These are phyloP conservation scores for Pogonus chalceus DNA, from an alignment of 1,140 invertebrate genomes.

Conservation along the genomic window DNA sequence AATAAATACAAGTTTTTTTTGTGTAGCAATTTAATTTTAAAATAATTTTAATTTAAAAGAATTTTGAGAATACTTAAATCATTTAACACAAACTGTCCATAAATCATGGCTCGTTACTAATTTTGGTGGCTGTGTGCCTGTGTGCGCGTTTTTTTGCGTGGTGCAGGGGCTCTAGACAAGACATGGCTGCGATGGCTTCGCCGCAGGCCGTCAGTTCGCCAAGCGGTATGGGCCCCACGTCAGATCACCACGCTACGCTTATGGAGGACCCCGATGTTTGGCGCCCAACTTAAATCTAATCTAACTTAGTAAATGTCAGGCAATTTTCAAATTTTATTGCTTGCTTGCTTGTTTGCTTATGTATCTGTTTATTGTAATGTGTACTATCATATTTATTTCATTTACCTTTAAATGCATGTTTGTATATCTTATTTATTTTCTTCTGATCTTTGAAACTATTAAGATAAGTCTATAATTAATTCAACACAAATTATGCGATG, in stretches of 20 bases:
- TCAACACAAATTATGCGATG: too few species aligned
- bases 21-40: neutral
- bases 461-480: too few species aligned
- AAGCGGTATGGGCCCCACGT: slow-evolving; percentile 44
- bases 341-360: slow-evolving; percentile 4
- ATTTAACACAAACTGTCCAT: too few species aligned
- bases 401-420: slow-evolving; percentile 6
- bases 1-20: neutral
- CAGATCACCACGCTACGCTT: slow-evolving; percentile 62
- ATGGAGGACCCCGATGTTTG: slow-evolving; percentile 84
- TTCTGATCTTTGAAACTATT: too few species aligned
- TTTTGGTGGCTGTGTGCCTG: neutral
- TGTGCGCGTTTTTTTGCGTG: slow-evolving; percentile 12
- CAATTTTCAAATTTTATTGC: neutral
- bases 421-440: slow-evolving; percentile 5
- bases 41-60: too few species aligned
- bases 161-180: slow-evolving; percentile 66
- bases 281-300: slow-evolving; percentile 67
- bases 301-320: slow-evolving; percentile 1
- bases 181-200: slow-evolving; percentile 70
- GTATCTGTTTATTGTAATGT: neutral
- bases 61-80: too few species aligned
- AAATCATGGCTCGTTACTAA: slow-evolving; percentile 1
- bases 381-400: slow-evolving; percentile 4
- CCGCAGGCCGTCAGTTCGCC: slow-evolving; percentile 50